These are phyloP conservation scores for Dinocampus coccinellae DNA, from an alignment of 2,888 invertebrate species.

Conservation along the genomic window DNA sequence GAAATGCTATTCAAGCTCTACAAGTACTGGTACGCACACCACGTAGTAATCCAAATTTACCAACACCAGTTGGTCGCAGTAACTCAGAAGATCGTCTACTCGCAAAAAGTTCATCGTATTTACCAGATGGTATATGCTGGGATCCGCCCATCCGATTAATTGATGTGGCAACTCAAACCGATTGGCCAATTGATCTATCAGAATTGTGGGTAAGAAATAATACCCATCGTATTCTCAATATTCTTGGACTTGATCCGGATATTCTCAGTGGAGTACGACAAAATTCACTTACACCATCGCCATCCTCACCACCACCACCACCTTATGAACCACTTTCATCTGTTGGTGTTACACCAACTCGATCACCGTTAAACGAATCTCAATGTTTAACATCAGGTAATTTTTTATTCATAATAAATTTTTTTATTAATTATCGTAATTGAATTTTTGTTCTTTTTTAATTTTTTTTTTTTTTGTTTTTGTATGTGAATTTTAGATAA, in stretches of 20 bases:
- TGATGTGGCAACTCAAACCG: constrained; percentile 75
- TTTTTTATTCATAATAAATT: background rate
- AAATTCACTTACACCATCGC: constrained; percentile 57
- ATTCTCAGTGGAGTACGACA: constrained; percentile 65
- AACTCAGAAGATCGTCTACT: constrained; percentile 70
- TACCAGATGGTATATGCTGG: constrained; percentile 87
- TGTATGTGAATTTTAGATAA: no score
- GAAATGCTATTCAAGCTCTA: constrained; percentile 85
- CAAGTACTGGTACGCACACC: constrained; percentile 86
- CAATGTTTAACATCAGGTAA: constrained; percentile 58
- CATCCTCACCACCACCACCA: constrained; percentile 65
- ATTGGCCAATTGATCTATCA: constrained; percentile 74
- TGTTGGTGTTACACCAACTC: constrained; percentile 69
- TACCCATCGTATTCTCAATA: constrained; percentile 79
- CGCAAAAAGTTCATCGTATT: constrained; percentile 85
- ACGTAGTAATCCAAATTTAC: constrained; percentile 86
- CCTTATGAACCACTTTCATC: constrained; percentile 71
- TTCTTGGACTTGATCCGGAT: constrained; percentile 79
- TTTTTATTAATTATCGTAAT: no score
- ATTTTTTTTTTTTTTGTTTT: background rate
- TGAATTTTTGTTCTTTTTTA: background rate
- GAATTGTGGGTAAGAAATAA: constrained; percentile 79
- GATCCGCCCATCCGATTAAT: constrained; percentile 69
- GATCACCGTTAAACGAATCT: constrained; percentile 69
- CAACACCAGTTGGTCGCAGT: constrained; percentile 69